These are phyloP conservation scores for Atopsyche davidsoni DNA, from an alignment of 1,140 invertebrate genomes.

Conservation along the genomic window DNA sequence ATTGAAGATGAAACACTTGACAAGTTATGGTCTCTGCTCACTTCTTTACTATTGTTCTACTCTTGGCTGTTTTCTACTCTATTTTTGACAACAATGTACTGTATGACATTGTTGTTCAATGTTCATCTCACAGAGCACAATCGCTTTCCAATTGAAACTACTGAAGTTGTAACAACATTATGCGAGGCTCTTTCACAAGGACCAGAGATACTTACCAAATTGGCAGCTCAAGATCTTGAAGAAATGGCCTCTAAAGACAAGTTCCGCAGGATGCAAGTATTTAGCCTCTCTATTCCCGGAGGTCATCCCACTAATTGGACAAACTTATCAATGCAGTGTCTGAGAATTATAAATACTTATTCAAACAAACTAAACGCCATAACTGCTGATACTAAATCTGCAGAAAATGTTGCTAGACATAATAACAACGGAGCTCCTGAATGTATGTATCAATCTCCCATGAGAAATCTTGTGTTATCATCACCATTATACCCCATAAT, in stretches of 20 bases:
- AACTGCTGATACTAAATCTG: conserved; percentile 39
- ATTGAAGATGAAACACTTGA: conserved; percentile 49
- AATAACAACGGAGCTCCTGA: too few species aligned
- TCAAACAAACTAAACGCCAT: conserved; percentile 53
- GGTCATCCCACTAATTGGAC: conserved; percentile 78
- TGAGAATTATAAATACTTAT: conserved; percentile 56
- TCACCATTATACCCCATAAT: conserved; percentile 24
- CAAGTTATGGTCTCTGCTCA: conserved; percentile 46
- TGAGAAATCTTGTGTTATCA: conserved; percentile 44
- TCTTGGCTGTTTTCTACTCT: conserved; percentile 62
- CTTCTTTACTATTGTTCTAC: conserved; percentile 53
- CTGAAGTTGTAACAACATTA: conserved; percentile 35
- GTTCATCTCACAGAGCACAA: conserved; percentile 62
- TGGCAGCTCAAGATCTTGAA: conserved; percentile 63
- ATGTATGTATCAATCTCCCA: conserved; percentile 35
- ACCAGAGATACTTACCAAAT: conserved; percentile 60
- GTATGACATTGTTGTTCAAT: conserved; percentile 62
- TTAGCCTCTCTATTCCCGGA: conserved; percentile 67
- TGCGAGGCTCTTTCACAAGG: conserved; percentile 52
- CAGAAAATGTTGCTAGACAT: conserved; percentile 34
- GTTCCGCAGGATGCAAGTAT: conserved; percentile 54
- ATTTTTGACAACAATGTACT: conserved; percentile 60
- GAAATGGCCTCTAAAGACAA: conserved; percentile 54
- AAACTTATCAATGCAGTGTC: conserved; percentile 54
- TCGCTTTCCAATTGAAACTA: conserved; percentile 51